These are phyloP conservation scores for Ptycholaimellus sp. DNA, from an alignment of 2,888 invertebrate genomes.

Conservation along the genomic window DNA sequence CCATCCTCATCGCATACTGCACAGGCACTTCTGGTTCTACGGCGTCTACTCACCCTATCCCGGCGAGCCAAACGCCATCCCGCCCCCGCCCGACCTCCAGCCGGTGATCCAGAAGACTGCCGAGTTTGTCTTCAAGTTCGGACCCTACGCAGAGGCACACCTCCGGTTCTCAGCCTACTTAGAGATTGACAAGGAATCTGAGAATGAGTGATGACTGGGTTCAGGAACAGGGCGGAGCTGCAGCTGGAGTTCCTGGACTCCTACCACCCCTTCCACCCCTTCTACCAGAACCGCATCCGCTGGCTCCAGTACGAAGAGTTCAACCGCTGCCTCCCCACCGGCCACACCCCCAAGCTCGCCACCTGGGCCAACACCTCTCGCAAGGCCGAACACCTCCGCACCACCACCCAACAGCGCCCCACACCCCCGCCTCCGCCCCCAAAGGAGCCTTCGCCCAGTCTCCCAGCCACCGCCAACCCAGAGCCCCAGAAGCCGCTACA, in stretches of 20 bases:
- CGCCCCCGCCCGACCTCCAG: slow-evolving; percentile 55
- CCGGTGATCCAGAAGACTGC: slow-evolving; percentile 87
- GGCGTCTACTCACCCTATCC: not conserved
- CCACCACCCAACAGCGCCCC: too few species aligned
- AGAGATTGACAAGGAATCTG: not conserved
- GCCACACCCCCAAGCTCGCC: too few species aligned
- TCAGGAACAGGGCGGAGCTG: slow-evolving; percentile 43
- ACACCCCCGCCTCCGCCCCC: too few species aligned
- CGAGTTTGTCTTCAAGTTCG: slow-evolving; percentile 78
- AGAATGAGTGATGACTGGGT: not conserved
- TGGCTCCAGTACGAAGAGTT: slow-evolving; percentile 8
- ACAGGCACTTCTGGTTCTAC: slow-evolving; percentile 10
- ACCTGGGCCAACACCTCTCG: too few species aligned
- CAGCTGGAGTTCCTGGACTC: slow-evolving; percentile 63
- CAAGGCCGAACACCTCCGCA: too few species aligned
- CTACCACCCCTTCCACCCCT: slow-evolving; percentile 49
- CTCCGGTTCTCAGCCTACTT: slow-evolving; percentile 16
- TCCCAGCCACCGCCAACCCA: too few species aligned
- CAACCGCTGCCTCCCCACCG: not conserved
- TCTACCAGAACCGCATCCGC: slow-evolving; percentile 37
- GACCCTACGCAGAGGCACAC: slow-evolving; percentile 59
- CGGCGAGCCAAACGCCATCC: slow-evolving; percentile 12
- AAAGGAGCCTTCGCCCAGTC: too few species aligned
- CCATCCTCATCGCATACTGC: too few species aligned
- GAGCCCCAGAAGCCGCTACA: too few species aligned